Conservation (phyloP, 2,888 invertebrate species). For the Athalia cordata region DNA sequence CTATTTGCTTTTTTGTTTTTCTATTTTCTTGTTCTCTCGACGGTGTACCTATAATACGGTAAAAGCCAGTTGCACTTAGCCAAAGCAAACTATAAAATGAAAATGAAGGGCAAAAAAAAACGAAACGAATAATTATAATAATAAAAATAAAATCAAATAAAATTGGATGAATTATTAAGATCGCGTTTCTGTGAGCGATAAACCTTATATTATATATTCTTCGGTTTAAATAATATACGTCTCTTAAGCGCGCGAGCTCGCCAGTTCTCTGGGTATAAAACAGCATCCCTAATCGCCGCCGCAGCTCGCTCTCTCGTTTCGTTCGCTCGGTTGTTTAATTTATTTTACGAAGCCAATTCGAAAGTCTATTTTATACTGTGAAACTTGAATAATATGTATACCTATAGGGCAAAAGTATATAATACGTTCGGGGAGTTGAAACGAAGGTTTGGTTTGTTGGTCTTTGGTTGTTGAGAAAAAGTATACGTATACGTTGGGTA, state of each 20-base stretch:
- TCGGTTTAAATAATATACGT: background rate
- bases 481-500: too few species aligned
- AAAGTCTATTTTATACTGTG: slow-evolving; percentile 1
- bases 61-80: too few species aligned
- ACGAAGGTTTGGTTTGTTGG: background rate
- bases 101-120: background rate
- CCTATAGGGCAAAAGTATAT: background rate
- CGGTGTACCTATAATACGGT: too few species aligned
- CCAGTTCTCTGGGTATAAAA: background rate
- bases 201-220: slow-evolving; percentile 4
- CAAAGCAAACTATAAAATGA: background rate
- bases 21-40: too few species aligned
- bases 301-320: background rate
- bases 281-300: slow-evolving; percentile 15
- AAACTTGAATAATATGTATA: background rate
- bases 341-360: slow-evolving; percentile 30
- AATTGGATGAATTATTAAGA: background rate
- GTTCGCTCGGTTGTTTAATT: slow-evolving; percentile 11
- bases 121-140: too few species aligned
- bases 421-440: slow-evolving; percentile 23
- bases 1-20: too few species aligned
- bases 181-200: slow-evolving; percentile 29
- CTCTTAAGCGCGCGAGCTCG: background rate
- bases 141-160: background rate
- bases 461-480: too few species aligned